These are phyloP conservation scores for Taphrorychus bicolor DNA, from an alignment of 2,888 invertebrate genomes.

Conservation along the genomic window DNA sequence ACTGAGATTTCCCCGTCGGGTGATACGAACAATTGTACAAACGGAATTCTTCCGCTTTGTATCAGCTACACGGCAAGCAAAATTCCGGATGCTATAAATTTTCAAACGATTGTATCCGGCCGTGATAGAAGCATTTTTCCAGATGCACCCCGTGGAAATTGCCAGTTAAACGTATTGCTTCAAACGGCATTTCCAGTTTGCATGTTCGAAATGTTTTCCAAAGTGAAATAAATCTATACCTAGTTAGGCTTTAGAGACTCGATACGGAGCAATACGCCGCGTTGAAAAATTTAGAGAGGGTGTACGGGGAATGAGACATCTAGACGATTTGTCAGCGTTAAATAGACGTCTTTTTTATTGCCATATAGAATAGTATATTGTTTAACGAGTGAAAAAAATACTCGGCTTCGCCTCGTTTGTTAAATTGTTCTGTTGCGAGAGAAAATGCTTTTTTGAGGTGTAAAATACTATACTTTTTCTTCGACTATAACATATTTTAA, in stretches of 20 bases:
- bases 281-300: background rate
- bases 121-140: background rate
- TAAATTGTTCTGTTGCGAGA: no score
- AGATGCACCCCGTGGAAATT: conserved; percentile 4
- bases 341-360: no score
- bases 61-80: background rate
- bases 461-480: no score
- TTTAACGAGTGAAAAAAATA: no score
- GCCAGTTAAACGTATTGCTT: conserved; percentile 6
- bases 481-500: no score
- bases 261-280: background rate
- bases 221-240: conserved; percentile 7
- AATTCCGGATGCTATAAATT: conserved; percentile 1
- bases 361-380: no score
- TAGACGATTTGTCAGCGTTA: no score
- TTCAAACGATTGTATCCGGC: conserved; percentile 1
- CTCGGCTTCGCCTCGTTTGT: no score
- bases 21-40: background rate
- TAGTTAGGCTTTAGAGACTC: background rate
- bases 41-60: background rate
- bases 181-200: background rate
- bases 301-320: no score
- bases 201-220: background rate
- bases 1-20: background rate
- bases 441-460: no score